Base-by-base conservation (phyloP, 2,888 invertebrate species). In the Camponotus fellah region DNA sequence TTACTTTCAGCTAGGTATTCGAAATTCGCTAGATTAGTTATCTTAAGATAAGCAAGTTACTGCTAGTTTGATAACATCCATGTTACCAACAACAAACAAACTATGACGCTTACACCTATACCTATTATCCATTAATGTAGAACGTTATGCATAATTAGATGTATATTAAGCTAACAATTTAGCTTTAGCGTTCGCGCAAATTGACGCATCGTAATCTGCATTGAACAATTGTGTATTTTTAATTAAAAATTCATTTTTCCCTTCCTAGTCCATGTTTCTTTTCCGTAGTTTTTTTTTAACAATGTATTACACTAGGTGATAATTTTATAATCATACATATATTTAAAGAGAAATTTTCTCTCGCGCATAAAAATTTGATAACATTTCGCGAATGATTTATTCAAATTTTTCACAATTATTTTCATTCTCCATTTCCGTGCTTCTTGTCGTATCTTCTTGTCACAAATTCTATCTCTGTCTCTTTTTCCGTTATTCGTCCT, bases 31-130 rank as follows among this genome's bases (percentile, higher is more conserved):
- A 80, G 79, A 80, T 80, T 80, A 71, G 72, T 80, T 80, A 37
- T 80, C 79, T 80, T 71, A 62, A 80, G 79, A 80, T 80, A 80
- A 71, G 49, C 79, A 60, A 80, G 79, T 80, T 80, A 80, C 71
- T 34, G 58, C 58, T 46, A 71, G 71, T 80, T 62, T 71, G 71
- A 60, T 80, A 80, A 80, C 72, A 80, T 71, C 60, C 72, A 80
- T 56, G 71, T 71, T 71, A 72, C 79, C 46, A 80, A 80, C 79
- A 79, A 80, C 79, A 80, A 80, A 71, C 79, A 80, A 80, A 80
- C 79, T 80, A 26, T 72, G 60, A 60, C 37, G 60, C 79, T 46
- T 49, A 10, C 46, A 79, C 60, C 60, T 37, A 79, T 79, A 71
- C 32, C 40, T 72, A 72, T 58, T 69, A 79, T 79, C 79, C 79